Conservation (phyloP, 2,113 vertebrate genomes). For the Trogon surrucura region DNA sequence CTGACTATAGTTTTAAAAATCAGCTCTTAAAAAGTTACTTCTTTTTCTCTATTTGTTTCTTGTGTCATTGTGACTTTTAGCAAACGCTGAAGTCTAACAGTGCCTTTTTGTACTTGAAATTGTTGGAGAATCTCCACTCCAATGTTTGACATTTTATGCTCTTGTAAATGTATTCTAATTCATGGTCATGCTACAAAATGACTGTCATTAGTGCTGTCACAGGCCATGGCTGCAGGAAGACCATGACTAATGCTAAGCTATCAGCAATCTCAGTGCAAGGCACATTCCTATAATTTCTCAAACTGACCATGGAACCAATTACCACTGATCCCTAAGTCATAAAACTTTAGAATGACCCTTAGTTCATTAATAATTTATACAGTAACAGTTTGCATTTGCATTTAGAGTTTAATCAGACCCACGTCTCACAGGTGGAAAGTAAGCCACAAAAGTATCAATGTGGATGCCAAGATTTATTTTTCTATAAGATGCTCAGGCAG, state of each 20-base stretch:
- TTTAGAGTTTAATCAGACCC: constrained; percentile 87
- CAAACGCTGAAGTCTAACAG: constrained; percentile 47
- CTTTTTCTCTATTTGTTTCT: not conserved
- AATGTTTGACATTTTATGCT: constrained; percentile 82
- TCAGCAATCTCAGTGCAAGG: constrained; percentile 81
- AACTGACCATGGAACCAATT: constrained; percentile 95
- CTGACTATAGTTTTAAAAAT: not conserved
- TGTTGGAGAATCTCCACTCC: constrained; percentile 67
- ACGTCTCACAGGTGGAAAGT: constrained; percentile 80
- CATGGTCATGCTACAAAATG: constrained; percentile 88
- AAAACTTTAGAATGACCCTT: constrained; percentile 91
- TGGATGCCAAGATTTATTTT: constrained; percentile 81
- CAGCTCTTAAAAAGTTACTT: not conserved
- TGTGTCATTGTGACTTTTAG: not conserved
- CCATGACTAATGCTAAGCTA: constrained; percentile 91
- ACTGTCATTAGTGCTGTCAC: constrained; percentile 92
- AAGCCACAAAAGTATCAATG: constrained; percentile 79
- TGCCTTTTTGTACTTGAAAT: constrained; percentile 38
- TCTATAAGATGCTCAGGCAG: constrained; percentile 54
- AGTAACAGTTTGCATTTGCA: constrained; percentile 80
- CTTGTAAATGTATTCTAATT: constrained; percentile 84
- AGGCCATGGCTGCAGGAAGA: constrained; percentile 78
- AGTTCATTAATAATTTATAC: constrained; percentile 94
- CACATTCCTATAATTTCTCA: constrained; percentile 90
- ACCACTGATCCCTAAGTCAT: constrained; percentile 87